Evolutionary conservation across 2,888 invertebrate genomes (phyloP).

Genomic region (Agelastica alni): DNA sequence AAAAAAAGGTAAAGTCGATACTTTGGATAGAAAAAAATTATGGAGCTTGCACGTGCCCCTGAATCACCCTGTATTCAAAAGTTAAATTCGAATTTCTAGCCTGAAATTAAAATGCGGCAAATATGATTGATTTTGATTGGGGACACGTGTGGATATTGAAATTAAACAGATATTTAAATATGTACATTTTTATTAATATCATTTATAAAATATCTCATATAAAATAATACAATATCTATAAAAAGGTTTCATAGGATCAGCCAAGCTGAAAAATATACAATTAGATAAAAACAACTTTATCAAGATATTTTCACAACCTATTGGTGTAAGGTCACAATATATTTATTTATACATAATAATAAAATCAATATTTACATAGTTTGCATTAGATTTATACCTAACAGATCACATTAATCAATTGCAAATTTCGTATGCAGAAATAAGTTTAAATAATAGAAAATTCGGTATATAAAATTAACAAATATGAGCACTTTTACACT

Average conservation of each 20-base stretch:
- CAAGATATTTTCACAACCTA: conserved; percentile 44
- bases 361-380: conserved; percentile 23
- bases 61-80: too few relatives aligned
- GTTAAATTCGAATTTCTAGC: too few relatives aligned
- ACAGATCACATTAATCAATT: conserved; percentile 40
- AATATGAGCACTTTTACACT: too few relatives aligned
- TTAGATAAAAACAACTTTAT: conserved; percentile 35
- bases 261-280: conserved; percentile 38
- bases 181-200: conserved; percentile 46
- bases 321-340: conserved; percentile 42
- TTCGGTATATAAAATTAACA: too few relatives aligned
- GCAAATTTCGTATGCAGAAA: conserved; percentile 24
- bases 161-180: neutral
- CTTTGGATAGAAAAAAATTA: too few relatives aligned
- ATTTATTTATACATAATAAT: conserved; percentile 23
- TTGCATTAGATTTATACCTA: conserved; percentile 16
- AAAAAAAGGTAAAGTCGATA: too few relatives aligned
- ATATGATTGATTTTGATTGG: too few relatives aligned
- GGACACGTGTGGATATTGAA: too few relatives aligned
- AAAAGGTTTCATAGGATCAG: conserved; percentile 40
- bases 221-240: conserved; percentile 50
- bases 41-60: too few relatives aligned
- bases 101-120: too few relatives aligned
- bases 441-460: neutral
- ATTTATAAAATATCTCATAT: conserved; percentile 49